Evolutionary conservation across 2,113 vertebrate genomes (phyloP), one percentile per base, ranked within the genome.

Genomic region (Circaetus gallicus): DNA sequence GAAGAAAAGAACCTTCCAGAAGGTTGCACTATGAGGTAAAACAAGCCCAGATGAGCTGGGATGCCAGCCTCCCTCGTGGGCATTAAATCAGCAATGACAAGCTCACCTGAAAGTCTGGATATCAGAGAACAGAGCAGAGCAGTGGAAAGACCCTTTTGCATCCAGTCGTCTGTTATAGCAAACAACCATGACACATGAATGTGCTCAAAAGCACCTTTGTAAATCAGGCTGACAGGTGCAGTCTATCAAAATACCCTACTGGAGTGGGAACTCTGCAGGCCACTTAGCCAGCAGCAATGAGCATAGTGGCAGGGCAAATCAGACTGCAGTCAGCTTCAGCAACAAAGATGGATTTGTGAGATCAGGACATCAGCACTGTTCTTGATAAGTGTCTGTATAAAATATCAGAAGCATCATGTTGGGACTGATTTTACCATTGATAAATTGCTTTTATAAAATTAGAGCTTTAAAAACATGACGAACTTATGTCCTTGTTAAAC

Each of bases 161-260:
- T 69, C 52, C 81, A 61, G 56, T 85, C 7, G 13, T 89, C 52
- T 95, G 24, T 40, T 76, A 56, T 2, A 16, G 25, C 70, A 85
- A 71, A 63, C 31, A 69, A 71, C 19, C 32, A 38, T 1, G 4
- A 59, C 29, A 50, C 29, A 36, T 4, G 6, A 74, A 86, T 45
- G 24, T 89, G n/a, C 50, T 91, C 86, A 89, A 96, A 96, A 91
- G 26, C 61, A 91, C 81, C 81, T 93, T 63, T 81, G 83, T 89
- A 89, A 93, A 94, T 89, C 73, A 93, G 72, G 16, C 52, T 84
- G 86, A 61, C 76, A 89, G 86, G 19, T 67, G 26, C 28, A 76
- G 43, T 79, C 55, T 74, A 8, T 40, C 34, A 32, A 86, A 88
- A 74, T 11, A 79, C 49, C 43, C 69, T 36, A 11, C 31, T n/a